Conservation (phyloP, 92 coral and sea anemone species). For the Parazoanthus atlanticus region DNA sequence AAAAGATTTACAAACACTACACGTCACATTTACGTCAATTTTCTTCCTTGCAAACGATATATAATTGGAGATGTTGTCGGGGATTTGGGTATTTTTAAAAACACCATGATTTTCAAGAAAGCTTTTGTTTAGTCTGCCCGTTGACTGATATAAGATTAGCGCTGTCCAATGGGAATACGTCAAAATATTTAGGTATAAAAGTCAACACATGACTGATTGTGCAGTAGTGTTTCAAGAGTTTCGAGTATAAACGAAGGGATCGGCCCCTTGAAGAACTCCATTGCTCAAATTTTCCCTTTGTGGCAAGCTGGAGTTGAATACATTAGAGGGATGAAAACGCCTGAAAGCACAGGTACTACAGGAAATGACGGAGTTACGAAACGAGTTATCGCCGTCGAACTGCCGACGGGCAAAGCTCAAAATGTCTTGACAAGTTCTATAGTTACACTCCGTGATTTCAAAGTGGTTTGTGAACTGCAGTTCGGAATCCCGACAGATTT, state of each 20-base stretch:
- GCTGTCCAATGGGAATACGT: slow-evolving; percentile 28
- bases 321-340: slow-evolving; percentile 11
- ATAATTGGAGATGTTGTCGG: slow-evolving; percentile 6
- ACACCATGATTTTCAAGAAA: neutral
- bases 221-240: neutral
- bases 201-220: slow-evolving; percentile 5
- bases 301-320: neutral
- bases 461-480: slow-evolving; percentile 65
- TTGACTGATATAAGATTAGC: slow-evolving; percentile 20
- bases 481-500: slow-evolving; percentile 75
- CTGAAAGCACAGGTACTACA: neutral
- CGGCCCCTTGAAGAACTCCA: neutral
- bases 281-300: neutral
- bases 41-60: neutral
- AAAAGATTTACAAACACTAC: neutral
- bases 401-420: slow-evolving; percentile 66
- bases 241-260: slow-evolving; percentile 17
- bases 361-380: neutral
- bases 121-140: slow-evolving; percentile 2
- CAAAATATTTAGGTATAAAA: slow-evolving; percentile 29
- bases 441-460: slow-evolving; percentile 66
- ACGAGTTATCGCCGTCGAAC: slow-evolving; percentile 39
- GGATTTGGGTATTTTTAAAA: neutral
- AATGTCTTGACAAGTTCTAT: slow-evolving; percentile 44
- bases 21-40: slow-evolving; percentile 28